Evolutionary conservation across 2,113 vertebrate genomes (phyloP).

Genomic region (Halcyon senegalensis): DNA sequence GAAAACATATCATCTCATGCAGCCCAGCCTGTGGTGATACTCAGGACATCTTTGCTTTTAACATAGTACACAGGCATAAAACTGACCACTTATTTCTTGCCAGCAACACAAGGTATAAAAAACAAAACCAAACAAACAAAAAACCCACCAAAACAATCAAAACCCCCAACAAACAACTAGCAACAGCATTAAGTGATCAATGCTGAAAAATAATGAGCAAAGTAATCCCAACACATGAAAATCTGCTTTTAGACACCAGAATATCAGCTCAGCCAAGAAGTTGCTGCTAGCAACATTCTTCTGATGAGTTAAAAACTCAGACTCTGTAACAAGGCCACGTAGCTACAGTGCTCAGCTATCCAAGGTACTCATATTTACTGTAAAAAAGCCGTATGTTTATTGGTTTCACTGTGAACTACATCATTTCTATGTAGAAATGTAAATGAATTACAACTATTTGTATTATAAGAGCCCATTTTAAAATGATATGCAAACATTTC

Average conservation of each 20-base stretch:
- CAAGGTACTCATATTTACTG: neutral
- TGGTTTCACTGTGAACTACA: constrained; percentile 39
- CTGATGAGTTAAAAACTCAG: rapidly evolving
- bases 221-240: neutral
- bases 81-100: neutral
- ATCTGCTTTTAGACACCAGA: neutral
- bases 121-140: neutral
- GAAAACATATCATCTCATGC: neutral
- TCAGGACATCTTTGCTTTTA: neutral
- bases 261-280: neutral
- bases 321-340: neutral
- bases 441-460: constrained; percentile 41
- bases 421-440: constrained; percentile 5
- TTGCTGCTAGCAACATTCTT: neutral
- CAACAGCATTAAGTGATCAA: neutral
- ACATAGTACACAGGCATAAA: neutral
- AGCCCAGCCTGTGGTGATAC: neutral
- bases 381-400: constrained; percentile 63
- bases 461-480: constrained; percentile 14
- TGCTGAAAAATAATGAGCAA: neutral
- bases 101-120: neutral
- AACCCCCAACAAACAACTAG: neutral
- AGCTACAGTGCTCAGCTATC: neutral
- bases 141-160: neutral
- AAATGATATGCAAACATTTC: constrained; percentile 8